phyloP scores from a whole-genome alignment of 1,140 invertebrate genomes.

The silkworm (Bombyx mori) region ASM3026992v2 NC_085115.1:12553001-12553500 shows the following conservation, averaged over 20 bases:
- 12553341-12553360: background rate
- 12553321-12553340: background rate
- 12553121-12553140: background rate
- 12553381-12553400: background rate
- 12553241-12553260: conserved; percentile 8
- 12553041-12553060: background rate
- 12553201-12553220: conserved; percentile 1
- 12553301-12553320: too few relatives aligned
- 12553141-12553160: background rate
- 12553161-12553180: background rate
- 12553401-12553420: too few relatives aligned
- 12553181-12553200: background rate
- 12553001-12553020: conserved; percentile 32
- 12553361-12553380: background rate
- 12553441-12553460: too few relatives aligned
- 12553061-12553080: too few relatives aligned
- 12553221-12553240: background rate
- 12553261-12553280: too few relatives aligned
- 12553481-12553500: too few relatives aligned
- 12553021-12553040: conserved; percentile 34
- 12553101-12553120: background rate
- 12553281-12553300: too few relatives aligned
- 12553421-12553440: too few relatives aligned
- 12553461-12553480: too few relatives aligned
- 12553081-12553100: background rate